phyloP scores from a whole-genome alignment of 1,140 invertebrate species.

The Gryllus bimaculatus region DNA sequence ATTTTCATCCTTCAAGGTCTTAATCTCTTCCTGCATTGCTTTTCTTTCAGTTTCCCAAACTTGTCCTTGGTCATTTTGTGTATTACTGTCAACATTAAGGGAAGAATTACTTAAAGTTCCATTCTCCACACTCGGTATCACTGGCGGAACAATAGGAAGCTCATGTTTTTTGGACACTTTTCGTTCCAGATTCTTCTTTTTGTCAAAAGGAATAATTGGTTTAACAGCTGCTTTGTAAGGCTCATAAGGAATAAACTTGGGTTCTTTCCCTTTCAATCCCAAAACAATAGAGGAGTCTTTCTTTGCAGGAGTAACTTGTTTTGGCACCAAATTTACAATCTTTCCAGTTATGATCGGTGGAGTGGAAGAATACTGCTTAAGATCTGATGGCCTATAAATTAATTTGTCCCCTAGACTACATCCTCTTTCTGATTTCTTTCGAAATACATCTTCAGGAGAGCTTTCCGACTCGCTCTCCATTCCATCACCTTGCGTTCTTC shows the following conservation, averaged over 20 bases:
- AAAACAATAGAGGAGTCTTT: constrained; percentile 34
- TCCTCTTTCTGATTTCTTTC: constrained; percentile 23
- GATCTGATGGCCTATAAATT: constrained; percentile 39
- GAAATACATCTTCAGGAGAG: constrained; percentile 24
- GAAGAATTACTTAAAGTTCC: no score
- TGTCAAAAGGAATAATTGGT: constrained; percentile 52
- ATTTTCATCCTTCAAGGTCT: constrained; percentile 49
- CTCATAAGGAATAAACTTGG: constrained; percentile 81
- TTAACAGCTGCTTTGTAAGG: constrained; percentile 78
- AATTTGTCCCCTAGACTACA: constrained; percentile 31
- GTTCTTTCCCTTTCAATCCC: constrained; percentile 53
- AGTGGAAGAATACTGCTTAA: constrained; percentile 32
- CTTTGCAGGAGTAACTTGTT: constrained; percentile 31
- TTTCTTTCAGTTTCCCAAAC: constrained; percentile 32
- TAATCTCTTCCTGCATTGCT: constrained; percentile 42
- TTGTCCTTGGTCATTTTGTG: no score
- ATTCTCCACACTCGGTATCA: no score
- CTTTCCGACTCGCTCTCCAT: constrained; percentile 37
- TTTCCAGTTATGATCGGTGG: constrained; percentile 37
- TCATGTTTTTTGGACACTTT: not conserved
- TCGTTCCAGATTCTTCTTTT: constrained; percentile 22
- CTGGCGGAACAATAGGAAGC: not conserved
- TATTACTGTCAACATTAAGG: not conserved
- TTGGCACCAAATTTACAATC: constrained; percentile 37
- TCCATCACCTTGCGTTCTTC: constrained; percentile 43